A percentile compares a stretch with the other conserved stretches of the same genome.
Conservation (phyloP, 2,113 vertebrate genomes). For the Zosterops hypoxanthus region DNA sequence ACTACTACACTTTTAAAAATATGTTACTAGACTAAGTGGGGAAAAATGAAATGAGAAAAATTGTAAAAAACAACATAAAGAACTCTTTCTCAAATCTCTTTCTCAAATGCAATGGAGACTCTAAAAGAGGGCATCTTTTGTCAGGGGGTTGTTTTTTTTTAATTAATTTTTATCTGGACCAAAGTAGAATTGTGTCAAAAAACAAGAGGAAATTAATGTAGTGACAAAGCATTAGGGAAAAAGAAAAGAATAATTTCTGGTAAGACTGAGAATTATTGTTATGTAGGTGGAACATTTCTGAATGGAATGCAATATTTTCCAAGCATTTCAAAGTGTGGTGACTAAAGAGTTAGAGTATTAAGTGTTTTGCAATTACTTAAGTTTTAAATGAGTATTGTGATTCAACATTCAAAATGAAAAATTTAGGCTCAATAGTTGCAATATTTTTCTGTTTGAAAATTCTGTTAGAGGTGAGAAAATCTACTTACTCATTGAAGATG, state of each 20-base stretch:
- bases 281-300: background rate
- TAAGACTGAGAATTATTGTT: background rate
- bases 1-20: background rate
- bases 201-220: background rate
- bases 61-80: background rate
- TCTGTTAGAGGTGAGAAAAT: background rate
- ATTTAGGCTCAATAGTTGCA: background rate
- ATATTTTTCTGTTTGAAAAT: background rate
- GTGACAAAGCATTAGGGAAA: background rate
- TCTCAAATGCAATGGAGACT: background rate
- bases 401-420: background rate
- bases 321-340: background rate
- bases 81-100: background rate
- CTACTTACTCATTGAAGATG: background rate
- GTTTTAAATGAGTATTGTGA: background rate
- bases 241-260: background rate
- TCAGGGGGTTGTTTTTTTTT: accelerated
- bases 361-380: background rate
- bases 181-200: background rate
- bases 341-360: background rate
- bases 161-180: background rate
- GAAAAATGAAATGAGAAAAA: background rate
- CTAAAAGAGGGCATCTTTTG: background rate
- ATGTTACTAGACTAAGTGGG: background rate
- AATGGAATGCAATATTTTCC: background rate